Conservation (phyloP, 1,140 invertebrate genomes). For the Drosophila punjabiensis region DNA sequence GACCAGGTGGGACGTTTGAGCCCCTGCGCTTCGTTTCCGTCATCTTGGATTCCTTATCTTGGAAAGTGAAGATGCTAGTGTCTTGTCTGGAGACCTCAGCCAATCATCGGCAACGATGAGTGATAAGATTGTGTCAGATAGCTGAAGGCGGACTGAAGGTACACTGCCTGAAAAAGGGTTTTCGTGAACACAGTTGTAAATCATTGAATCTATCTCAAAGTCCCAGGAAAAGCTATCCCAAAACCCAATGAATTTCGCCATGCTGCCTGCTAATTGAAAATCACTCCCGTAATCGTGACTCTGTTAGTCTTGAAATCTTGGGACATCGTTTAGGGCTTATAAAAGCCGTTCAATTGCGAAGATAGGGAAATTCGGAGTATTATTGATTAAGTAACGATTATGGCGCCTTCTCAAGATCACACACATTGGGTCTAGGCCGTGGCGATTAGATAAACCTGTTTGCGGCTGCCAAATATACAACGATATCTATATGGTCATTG, state of each 20-base stretch:
- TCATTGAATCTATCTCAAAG: neutral
- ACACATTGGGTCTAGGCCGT: constrained; percentile 37
- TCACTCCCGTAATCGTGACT: constrained; percentile 58
- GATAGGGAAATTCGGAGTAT: constrained; percentile 49
- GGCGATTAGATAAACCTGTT: constrained; percentile 64
- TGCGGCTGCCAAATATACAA: constrained; percentile 12
- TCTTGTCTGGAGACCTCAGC: constrained; percentile 23
- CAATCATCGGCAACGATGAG: constrained; percentile 17
- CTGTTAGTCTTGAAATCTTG: constrained; percentile 13
- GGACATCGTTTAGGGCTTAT: constrained; percentile 46
- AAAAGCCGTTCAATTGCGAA: constrained; percentile 48
- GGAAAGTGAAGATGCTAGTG: constrained; percentile 23
- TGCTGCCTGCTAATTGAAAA: neutral
- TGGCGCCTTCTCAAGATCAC: constrained; percentile 50
- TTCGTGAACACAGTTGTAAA: neutral
- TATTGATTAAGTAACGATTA: constrained; percentile 57
- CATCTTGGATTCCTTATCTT: constrained; percentile 34
- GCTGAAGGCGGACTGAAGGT: too few relatives aligned
- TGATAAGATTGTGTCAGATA: constrained; percentile 52
- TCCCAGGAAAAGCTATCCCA: neutral
- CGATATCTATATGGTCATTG: constrained; percentile 31
- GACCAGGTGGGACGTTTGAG: constrained; percentile 44
- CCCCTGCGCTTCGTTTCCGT: constrained; percentile 52
- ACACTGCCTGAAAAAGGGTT: constrained; percentile 10
- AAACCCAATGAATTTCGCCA: constrained; percentile 1